phyloP scores from a whole-genome alignment of 1,140 invertebrate genomes.

The Temnothorax curvispinosus region DNA sequence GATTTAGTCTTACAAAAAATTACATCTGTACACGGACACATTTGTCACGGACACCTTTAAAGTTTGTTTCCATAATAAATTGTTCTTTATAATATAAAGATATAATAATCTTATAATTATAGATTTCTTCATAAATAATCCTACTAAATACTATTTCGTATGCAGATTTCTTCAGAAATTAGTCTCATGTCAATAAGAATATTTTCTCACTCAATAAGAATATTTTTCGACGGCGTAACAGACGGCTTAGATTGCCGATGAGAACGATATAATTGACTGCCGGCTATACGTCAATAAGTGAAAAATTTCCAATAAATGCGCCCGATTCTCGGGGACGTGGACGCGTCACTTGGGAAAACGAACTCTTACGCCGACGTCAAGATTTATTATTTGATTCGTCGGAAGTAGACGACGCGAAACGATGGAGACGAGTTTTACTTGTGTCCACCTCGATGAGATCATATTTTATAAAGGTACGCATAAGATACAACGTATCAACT shows the following conservation, averaged over 20 bases:
- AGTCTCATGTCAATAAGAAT: background rate
- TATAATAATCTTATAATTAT: no score
- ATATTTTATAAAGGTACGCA: constrained; percentile 56
- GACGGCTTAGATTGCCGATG: background rate
- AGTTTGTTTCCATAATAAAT: background rate
- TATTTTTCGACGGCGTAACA: background rate
- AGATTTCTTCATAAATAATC: no score
- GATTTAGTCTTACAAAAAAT: background rate
- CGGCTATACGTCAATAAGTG: background rate
- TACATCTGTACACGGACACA: background rate
- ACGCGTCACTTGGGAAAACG: background rate
- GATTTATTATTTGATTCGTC: constrained; percentile 53
- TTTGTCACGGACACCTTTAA: background rate
- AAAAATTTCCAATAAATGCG: constrained; percentile 21
- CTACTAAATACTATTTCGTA: background rate
- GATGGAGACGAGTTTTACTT: constrained; percentile 1
- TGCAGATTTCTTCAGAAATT: background rate
- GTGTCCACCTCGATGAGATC: constrained; percentile 10
- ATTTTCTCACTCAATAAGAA: background rate
- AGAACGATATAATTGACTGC: constrained; percentile 31
- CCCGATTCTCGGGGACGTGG: background rate
- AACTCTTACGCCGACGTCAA: background rate
- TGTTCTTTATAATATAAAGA: background rate
- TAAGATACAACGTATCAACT: constrained; percentile 18
- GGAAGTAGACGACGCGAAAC: background rate